A percentile compares a stretch with the other conserved stretches of the same genome.
Conservation (phyloP, 2,113 vertebrate species). For the Apodemus speciosus region DNA sequence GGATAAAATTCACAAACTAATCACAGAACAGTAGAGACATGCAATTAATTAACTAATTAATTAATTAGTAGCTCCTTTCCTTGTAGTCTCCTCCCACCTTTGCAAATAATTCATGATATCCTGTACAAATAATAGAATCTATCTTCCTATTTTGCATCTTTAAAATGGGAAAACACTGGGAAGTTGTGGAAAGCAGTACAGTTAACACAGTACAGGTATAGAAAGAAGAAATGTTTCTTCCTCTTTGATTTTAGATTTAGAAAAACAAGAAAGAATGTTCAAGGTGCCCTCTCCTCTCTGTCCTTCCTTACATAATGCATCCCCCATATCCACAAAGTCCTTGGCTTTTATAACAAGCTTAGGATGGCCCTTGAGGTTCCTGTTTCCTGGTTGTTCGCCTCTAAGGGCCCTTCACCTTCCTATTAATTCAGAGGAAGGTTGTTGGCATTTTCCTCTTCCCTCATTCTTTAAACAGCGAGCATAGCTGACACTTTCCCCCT, state of each 20-base stretch:
- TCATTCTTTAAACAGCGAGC: neutral
- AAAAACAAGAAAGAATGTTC: neutral
- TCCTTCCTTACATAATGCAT: neutral
- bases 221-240: neutral
- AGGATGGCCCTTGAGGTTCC: neutral
- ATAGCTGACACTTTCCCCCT: neutral
- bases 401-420: neutral
- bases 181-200: neutral
- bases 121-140: neutral
- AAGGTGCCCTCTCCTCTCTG: neutral
- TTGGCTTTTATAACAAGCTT: conserved; percentile 18
- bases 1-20: neutral
- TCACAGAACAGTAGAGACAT: neutral
- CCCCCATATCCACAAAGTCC: neutral
- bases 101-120: neutral
- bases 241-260: neutral
- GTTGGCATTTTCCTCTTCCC: neutral
- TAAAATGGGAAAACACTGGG: neutral
- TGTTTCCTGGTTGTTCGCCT: conserved; percentile 14
- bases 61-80: neutral
- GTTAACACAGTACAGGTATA: neutral
- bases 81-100: neutral
- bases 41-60: neutral
- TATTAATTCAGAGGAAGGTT: neutral
- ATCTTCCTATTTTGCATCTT: neutral